These are phyloP conservation scores for Gymnorhina tibicen DNA, from an alignment of 2,113 vertebrate species.

Conservation along the genomic window DNA sequence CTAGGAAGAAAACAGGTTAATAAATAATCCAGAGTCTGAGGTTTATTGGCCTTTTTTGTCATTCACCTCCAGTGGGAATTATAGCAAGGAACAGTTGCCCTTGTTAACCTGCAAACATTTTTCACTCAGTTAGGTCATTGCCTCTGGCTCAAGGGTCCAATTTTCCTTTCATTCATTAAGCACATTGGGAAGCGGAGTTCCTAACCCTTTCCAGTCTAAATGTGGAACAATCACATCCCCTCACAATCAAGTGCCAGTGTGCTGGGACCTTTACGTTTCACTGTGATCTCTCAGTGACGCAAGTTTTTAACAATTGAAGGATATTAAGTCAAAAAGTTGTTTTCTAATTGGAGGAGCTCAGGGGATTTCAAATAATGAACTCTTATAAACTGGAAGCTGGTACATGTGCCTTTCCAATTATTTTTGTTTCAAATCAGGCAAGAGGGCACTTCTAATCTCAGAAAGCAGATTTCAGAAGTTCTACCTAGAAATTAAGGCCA, in stretches of 20 bases:
- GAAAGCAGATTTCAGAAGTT: constrained; percentile 71
- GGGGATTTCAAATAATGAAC: constrained; percentile 78
- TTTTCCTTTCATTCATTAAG: constrained; percentile 91
- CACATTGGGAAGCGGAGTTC: constrained; percentile 91
- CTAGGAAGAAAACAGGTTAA: constrained; percentile 70
- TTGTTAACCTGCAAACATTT: constrained; percentile 93
- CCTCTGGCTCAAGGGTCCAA: constrained; percentile 84
- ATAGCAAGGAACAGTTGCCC: constrained; percentile 77
- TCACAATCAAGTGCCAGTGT: constrained; percentile 82
- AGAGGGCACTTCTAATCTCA: constrained; percentile 76
- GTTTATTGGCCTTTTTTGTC: constrained; percentile 79
- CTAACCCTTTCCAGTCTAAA: constrained; percentile 90
- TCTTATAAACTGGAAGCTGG: constrained; percentile 78
- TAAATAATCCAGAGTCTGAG: constrained; percentile 65
- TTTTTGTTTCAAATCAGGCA: constrained; percentile 72
- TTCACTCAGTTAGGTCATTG: constrained; percentile 87
- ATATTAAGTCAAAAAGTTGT: constrained; percentile 89
- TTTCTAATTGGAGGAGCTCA: constrained; percentile 82
- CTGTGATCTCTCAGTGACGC: constrained; percentile 84
- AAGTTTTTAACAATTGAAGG: constrained; percentile 96
- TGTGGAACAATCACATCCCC: constrained; percentile 89
- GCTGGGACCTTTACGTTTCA: constrained; percentile 76
- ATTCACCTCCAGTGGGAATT: constrained; percentile 79
- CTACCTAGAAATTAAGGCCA: constrained; percentile 47
- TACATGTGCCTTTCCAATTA: constrained; percentile 82